Base-by-base conservation (phyloP, 2,797 vertebrate species). In the Setipinna tenuifilis region DNA sequence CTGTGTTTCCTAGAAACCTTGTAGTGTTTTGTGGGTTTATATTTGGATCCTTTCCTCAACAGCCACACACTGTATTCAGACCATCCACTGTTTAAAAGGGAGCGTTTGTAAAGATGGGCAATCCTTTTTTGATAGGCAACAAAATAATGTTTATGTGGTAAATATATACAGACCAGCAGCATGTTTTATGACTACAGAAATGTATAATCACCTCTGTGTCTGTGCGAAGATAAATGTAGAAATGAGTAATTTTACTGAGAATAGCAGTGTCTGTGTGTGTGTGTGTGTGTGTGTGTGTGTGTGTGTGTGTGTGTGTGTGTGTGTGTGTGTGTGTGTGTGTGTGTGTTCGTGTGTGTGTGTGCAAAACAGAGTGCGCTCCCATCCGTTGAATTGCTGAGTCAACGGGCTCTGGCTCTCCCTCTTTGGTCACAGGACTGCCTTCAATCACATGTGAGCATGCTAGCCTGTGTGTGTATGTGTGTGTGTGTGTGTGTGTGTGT, bases 291-390 rank as follows among this genome's bases (percentile, higher is more conserved):
- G 59, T 57, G 23, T 82, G 61, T 58, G 61, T 71, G 46, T 86
- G 81, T 80, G 59, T 50, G 84, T 82, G n/a, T 85, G 82, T 83
- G 81, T 84, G 58, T 81, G 23, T 84, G 85, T 82, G 62, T 78
- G 78, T 78, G 81, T 83, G 84, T 90, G 87, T 89, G 59, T 81
- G 81, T 61, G 23, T 58, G 54, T 83, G 25, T 57, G 23, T 62
- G 6, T n/a, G 0, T 80, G 41, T 71, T 9, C 48, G 31, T 44
- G 35, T 61, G 23, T 35, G 82, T 71, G 65, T 35, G 65, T 71
- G 65, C 31, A 71, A 35, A 71, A 71, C 65, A 71, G 25, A 71
- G 25, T 71, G 65, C 31, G 62, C 68, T 78, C 35, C 71, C 71
- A 75, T 75, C 19, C 31, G 19, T 11, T 78, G 35, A 78, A 50